Base-by-base conservation (phyloP, 2,888 invertebrate species). In the Erannis defoliaria region DNA sequence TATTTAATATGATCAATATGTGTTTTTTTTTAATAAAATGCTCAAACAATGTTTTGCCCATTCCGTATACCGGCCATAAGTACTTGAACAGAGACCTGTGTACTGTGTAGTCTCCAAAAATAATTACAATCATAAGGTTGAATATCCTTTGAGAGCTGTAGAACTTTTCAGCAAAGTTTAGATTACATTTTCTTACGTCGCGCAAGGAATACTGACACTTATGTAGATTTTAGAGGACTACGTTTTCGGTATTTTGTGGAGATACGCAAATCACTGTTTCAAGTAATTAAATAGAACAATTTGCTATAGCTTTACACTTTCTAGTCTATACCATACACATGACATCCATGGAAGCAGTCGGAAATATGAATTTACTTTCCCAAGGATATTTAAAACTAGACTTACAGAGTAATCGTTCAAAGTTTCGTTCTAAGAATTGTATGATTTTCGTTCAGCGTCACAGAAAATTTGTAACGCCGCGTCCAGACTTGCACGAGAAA, bases 321-420 rank as follows among this genome's bases (percentile, higher is more conserved):
- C 5, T 50, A 48, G 33, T 16, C 5, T 50, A 48, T 23, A 29
- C n/a, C 53, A 51, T 26, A 50, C 57, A 43, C 43, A 57, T 50
- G 48, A 40, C 4, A 8, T 23, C n/a, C 12, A 46, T 35, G 35
- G 49, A 49, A 49, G 49, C 35, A 21, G 14, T 48, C 2, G 21
- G 19, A 23, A 23, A 31, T 18, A 46, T 31, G 26, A 46, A 43
- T 29, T 29, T 45, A 10, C 45, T 14, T 43, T 21, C 21, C 9
- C n/a, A 45, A 16, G 10, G 21, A 19, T 18, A n/a, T 40, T 14
- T 21, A 42, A n/a, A 8, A 26, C 6, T 43, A 46, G 2, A 4
- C 18, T 45, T 23, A 3, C 19, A 49, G 1, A 21, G n/a, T 21
- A 35, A 35, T 35, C 33, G 48, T 49, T 49, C 35, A 21, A 35